Conservation (phyloP, 2,888 invertebrate genomes). For the Aphodius sticticus region DNA sequence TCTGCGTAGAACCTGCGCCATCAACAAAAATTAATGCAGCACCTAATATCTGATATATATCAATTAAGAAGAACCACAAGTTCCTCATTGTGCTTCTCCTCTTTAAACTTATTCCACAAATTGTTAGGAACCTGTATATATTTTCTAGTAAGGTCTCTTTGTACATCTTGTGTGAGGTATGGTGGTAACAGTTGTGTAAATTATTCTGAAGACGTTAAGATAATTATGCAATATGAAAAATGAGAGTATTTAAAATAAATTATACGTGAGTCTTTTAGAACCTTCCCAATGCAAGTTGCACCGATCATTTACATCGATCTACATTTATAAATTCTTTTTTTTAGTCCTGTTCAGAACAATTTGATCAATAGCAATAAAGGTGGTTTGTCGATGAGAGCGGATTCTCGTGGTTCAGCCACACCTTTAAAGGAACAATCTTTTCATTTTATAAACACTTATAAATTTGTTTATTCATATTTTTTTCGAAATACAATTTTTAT, state of each 20-base stretch:
- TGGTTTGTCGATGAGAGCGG: constrained; percentile 82
- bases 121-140: neutral
- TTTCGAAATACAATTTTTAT: too few species aligned
- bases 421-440: constrained; percentile 71
- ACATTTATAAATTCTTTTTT: neutral
- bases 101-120: neutral
- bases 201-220: neutral
- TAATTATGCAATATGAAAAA: neutral
- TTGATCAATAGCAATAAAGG: constrained; percentile 86
- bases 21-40: neutral
- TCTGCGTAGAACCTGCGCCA: neutral
- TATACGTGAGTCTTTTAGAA: neutral
- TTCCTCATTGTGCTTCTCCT: neutral
- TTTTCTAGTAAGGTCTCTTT: neutral
- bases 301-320: neutral
- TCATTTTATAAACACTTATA: neutral
- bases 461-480: too few species aligned
- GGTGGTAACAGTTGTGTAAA: neutral
- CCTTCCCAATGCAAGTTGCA: neutral
- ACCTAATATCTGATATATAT: neutral
- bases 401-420: constrained; percentile 90
- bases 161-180: neutral
- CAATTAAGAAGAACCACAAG: neutral
- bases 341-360: constrained; percentile 83
- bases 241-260: neutral